Evolutionary conservation across 2,113 vertebrate genomes (phyloP), one percentile per base, ranked within the genome.

Genomic region (Coturnix japonica): DNA sequence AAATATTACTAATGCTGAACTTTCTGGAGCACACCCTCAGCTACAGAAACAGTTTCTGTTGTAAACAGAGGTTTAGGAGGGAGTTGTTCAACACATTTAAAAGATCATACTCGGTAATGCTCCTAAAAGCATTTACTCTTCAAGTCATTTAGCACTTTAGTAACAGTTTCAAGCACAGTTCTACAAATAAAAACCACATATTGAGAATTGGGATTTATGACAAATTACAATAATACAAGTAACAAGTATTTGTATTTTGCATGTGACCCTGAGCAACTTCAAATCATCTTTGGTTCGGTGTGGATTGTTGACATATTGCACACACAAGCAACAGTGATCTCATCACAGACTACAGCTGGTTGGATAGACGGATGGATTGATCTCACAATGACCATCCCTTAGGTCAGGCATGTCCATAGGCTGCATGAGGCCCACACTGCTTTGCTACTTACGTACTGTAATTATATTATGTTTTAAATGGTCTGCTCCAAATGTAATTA

Each of bases 1-100:
- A 92, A 87, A 60, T 60, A 92, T 89, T 89, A 87, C 64, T 91
- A 73, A 89, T 30, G n/a, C 7, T 70, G 75, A 89, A 65, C 61
- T 87, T 93, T 90, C 81, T 81, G 47, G 25, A 89, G 57, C 56
- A 90, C 86, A 82, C 59, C 78, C 63, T 75, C 22, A 44, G 13
- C 81, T 81, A 61, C 3, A 63, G 28, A 85, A 92, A 25, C 33
- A 63, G 75, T 43, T 63, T 94, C 71, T 92, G 85, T 22, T 9
- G 0, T 59, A 39, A 87, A 76, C 19, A 28, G 25, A 63, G 60
- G 25, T 28, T 39, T 11, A 19, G 60, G 60, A 39, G 28, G 25
- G 41, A 87, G 54, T 54, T 66, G n/a, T 69, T 80, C 71, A 82
- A 87, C 33, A 82, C 49, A 90, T 44, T 82, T 46, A 72, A 63